phyloP scores from a whole-genome alignment of 1,140 invertebrate species.

The Euglossa dilemma region DNA sequence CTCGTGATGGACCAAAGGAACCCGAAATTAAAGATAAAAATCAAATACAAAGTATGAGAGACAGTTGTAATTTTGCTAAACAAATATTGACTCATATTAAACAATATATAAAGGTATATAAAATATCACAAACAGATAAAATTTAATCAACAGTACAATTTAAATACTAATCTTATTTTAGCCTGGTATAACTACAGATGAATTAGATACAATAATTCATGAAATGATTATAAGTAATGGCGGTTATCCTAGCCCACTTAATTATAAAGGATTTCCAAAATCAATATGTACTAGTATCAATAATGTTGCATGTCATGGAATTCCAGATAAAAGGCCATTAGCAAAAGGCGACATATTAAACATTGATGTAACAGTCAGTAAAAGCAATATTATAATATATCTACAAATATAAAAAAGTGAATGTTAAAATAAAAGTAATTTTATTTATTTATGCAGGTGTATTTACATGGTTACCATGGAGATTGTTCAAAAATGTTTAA shows the following conservation, averaged over 20 bases:
- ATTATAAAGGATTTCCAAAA: constrained; percentile 94
- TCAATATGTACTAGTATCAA: constrained; percentile 98
- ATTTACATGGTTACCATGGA: constrained; percentile 93
- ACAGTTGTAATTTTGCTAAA: constrained; percentile 90
- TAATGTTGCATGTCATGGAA: constrained; percentile 97
- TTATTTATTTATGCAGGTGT: constrained; percentile 86
- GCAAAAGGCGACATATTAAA: constrained; percentile 95
- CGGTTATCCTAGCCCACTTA: constrained; percentile 95
- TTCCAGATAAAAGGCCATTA: constrained; percentile 92
- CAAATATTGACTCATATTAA: constrained; percentile 85
- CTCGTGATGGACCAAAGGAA: constrained; percentile 72
- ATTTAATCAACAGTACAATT: background rate
- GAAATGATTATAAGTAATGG: constrained; percentile 86
- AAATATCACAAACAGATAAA: background rate
- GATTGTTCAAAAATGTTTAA: constrained; percentile 95
- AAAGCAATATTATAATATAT: constrained; percentile 6
- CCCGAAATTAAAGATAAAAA: constrained; percentile 89
- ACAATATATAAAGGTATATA: constrained; percentile 85
- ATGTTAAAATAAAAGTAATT: constrained; percentile 12
- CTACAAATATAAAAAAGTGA: background rate
- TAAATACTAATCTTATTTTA: constrained; percentile 71
- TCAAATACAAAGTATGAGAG: constrained; percentile 88
- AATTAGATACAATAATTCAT: constrained; percentile 91
- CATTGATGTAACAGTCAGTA: constrained; percentile 93
- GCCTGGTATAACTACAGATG: constrained; percentile 94